Percentiles rank a stretch among this genome's conserved stretches.
Evolutionary conservation across 1,140 invertebrate species (phyloP).

Genomic region (Caenorhabditis remanei): DNA sequence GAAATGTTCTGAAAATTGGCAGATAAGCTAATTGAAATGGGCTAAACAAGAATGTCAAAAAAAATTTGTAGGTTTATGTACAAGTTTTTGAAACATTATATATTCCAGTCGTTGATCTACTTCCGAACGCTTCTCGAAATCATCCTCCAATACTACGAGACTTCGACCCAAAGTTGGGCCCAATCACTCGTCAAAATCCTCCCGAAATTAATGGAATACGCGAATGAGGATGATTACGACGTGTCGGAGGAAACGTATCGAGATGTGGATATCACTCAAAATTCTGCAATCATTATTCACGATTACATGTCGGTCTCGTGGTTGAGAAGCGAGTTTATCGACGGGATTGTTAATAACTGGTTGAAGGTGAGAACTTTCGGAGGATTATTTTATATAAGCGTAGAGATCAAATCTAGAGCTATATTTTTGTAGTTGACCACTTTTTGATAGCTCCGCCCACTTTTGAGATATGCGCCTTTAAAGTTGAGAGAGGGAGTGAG

Average conservation of each 20-base stretch:
- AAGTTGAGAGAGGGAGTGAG: no score
- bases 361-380: neutral
- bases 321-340: constrained; percentile 7
- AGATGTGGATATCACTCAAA: constrained; percentile 42
- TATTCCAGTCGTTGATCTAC: constrained; percentile 16
- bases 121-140: constrained; percentile 24
- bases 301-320: constrained; percentile 32
- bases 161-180: constrained; percentile 5
- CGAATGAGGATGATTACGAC: constrained; percentile 28
- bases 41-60: no score
- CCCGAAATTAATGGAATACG: constrained; percentile 38
- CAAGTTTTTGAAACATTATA: no score
- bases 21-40: no score
- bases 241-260: constrained; percentile 36
- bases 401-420: no score
- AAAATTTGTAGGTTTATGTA: no score
- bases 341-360: neutral
- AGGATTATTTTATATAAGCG: no score
- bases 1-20: no score
- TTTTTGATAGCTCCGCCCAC: no score
- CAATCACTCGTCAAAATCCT: constrained; percentile 6
- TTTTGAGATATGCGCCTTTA: no score
- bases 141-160: constrained; percentile 2
- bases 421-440: no score
- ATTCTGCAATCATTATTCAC: constrained; percentile 20